phyloP scores from a whole-genome alignment of 2,888 invertebrate genomes.

The Mythimna vitellina region DNA sequence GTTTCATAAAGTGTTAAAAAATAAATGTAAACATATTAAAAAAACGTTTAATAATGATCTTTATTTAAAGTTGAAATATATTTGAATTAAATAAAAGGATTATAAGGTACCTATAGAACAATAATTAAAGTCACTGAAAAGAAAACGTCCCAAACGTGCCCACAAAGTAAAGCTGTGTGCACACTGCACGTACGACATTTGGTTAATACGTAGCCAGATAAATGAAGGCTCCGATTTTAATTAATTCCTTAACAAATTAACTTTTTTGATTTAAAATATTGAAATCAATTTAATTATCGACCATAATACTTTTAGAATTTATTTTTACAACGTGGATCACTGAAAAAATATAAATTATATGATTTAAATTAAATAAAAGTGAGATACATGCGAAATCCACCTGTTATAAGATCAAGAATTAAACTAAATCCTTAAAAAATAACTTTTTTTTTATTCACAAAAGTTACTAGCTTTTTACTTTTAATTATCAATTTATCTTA shows the following conservation, averaged over 20 bases:
- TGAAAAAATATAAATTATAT: background rate
- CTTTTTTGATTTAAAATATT: background rate
- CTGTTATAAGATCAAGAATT: background rate
- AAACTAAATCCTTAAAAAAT: background rate
- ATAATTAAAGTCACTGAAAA: background rate
- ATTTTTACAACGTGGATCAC: background rate
- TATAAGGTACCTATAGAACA: background rate
- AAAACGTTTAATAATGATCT: background rate
- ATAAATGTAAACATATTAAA: background rate
- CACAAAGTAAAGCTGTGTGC: background rate
- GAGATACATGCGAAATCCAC: background rate
- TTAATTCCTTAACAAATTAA: background rate
- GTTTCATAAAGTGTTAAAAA: background rate
- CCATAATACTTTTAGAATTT: background rate
- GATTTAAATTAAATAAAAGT: background rate
- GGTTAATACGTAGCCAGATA: no score
- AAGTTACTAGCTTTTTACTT: background rate
- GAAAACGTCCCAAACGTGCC: background rate
- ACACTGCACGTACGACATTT: background rate
- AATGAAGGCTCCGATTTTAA: background rate
- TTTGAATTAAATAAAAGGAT: background rate
- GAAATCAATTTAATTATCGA: background rate
- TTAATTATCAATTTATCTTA: background rate
- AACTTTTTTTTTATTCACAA: background rate
- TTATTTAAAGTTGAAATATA: background rate